Evolutionary conservation across 2,113 vertebrate genomes (phyloP).

Genomic region (Dicrurus megarhynchus): DNA sequence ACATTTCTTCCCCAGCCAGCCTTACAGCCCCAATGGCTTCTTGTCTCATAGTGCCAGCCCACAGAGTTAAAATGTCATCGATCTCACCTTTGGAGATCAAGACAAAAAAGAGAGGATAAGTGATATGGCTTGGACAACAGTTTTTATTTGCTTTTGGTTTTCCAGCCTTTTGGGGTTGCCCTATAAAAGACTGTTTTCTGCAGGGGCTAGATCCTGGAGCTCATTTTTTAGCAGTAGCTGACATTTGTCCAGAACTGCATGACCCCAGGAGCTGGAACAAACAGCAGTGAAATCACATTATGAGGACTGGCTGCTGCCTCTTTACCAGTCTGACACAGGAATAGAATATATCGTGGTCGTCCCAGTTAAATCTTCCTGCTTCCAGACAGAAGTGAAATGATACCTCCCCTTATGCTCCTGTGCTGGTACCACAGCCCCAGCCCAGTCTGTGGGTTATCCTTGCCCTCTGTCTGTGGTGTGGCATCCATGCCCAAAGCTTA

Average conservation of each 20-base stretch:
- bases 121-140: background rate
- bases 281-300: background rate
- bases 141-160: background rate
- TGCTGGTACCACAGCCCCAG: background rate
- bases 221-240: background rate
- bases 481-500: rapidly evolving
- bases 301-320: background rate
- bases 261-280: background rate
- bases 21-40: background rate
- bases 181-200: background rate
- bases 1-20: background rate
- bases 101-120: background rate
- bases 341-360: background rate
- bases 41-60: background rate
- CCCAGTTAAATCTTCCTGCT: background rate
- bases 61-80: background rate
- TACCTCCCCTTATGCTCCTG: background rate
- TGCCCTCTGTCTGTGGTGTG: background rate
- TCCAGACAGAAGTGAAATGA: rapidly evolving
- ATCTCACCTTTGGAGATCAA: background rate
- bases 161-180: background rate
- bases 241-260: background rate
- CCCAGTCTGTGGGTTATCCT: background rate
- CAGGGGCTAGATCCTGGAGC: background rate
- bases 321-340: rapidly evolving